These are phyloP conservation scores for Nettapus auritus DNA, from an alignment of 2,113 vertebrate genomes.

Conservation along the genomic window DNA sequence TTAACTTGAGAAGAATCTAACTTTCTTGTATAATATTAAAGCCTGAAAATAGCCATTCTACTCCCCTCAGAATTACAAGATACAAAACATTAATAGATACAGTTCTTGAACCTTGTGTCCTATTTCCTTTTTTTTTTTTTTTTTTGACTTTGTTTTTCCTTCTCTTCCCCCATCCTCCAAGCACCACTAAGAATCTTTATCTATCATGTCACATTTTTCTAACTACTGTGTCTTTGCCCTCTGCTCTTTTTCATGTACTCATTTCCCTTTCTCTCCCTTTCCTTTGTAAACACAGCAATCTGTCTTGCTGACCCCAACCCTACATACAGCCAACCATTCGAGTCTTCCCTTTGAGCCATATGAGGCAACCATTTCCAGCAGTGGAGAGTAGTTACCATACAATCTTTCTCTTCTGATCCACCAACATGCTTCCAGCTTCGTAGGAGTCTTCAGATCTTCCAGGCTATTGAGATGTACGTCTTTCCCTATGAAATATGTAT, in stretches of 20 bases:
- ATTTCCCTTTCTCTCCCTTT: not conserved
- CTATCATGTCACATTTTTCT: not conserved
- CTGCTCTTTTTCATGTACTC: not conserved
- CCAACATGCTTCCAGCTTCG: not conserved
- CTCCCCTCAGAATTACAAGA: not conserved
- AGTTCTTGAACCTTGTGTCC: not conserved
- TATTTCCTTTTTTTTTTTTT: not conserved
- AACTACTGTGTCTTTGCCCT: not conserved
- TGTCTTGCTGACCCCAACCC: not conserved
- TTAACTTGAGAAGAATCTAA: not conserved
- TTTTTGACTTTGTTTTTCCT: not conserved
- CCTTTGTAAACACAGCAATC: not conserved
- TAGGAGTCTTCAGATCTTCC: not conserved
- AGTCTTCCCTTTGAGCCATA: not conserved
- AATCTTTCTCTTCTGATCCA: not conserved
- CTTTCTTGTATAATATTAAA: not conserved
- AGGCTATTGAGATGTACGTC: accelerated
- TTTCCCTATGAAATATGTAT: not conserved
- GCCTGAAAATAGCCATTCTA: not conserved
- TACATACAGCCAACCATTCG: not conserved
- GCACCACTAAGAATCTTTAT: not conserved
- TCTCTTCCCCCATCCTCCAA: not conserved
- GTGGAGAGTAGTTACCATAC: not conserved
- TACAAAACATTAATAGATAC: not conserved
- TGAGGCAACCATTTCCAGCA: not conserved